phyloP scores from a whole-genome alignment of 2,113 vertebrate genomes.

The Festucalex cinctus region DNA sequence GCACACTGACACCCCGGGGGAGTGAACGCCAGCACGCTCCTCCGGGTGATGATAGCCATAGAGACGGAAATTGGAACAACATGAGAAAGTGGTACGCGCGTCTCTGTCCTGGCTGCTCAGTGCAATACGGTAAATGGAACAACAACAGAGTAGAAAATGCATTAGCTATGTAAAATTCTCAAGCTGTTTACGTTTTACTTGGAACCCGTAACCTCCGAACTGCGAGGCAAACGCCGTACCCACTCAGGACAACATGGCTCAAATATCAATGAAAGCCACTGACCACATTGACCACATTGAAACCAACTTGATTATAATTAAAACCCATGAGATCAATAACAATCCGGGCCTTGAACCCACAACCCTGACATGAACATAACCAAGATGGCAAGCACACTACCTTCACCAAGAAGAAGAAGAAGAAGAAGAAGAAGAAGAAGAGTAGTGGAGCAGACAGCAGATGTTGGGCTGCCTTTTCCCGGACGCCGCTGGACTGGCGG shows the following conservation, averaged over 20 bases:
- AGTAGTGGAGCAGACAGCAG: slow-evolving; percentile 14
- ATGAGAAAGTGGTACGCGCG: background rate
- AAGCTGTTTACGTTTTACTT: background rate
- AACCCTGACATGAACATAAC: background rate
- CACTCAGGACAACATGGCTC: background rate
- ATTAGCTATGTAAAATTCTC: background rate
- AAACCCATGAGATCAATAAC: background rate
- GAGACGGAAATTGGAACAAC: background rate
- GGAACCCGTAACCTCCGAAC: background rate
- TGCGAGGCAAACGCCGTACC: background rate
- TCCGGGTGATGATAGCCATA: background rate
- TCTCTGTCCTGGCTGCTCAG: background rate
- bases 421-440: background rate
- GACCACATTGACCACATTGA: background rate
- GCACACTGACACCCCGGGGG: slow-evolving; percentile 51
- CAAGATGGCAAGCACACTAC: background rate
- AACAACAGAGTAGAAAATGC: background rate
- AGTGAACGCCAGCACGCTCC: background rate
- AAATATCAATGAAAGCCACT: background rate
- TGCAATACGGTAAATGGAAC: background rate
- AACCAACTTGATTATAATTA: background rate
- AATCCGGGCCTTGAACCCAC: background rate
- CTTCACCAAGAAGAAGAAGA: background rate
- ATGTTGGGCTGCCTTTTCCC: slow-evolving; percentile 24
- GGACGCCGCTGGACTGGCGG: slow-evolving; percentile 21